These are phyloP conservation scores for Choristoneura fumiferana DNA, from an alignment of 1,140 invertebrate species.

Conservation along the genomic window DNA sequence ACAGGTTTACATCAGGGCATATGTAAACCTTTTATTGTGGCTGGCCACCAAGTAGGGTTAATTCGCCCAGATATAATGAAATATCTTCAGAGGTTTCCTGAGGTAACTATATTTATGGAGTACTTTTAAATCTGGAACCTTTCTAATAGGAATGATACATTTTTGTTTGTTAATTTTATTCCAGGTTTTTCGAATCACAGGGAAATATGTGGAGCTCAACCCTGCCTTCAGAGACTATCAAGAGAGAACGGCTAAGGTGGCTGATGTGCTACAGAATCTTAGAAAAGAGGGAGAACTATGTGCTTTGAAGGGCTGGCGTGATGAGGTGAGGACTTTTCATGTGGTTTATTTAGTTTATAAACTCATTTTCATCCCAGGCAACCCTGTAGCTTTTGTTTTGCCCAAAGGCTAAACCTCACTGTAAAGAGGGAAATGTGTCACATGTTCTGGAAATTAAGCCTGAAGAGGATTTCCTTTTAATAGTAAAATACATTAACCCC, in stretches of 20 bases:
- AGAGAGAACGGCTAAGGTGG: slow-evolving; percentile 88
- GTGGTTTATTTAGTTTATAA: too few relatives aligned
- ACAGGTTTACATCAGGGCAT: slow-evolving; percentile 85
- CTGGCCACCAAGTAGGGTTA: slow-evolving; percentile 92
- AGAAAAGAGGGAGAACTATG: slow-evolving; percentile 81
- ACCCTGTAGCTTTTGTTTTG: too few relatives aligned
- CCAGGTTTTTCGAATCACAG: slow-evolving; percentile 84
- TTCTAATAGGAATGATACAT: neutral
- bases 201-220: slow-evolving; percentile 88
- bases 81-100: slow-evolving; percentile 88
- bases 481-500: too few relatives aligned
- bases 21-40: slow-evolving; percentile 92
- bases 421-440: too few relatives aligned
- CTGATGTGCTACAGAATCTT: slow-evolving; percentile 87
- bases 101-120: slow-evolving; percentile 77
- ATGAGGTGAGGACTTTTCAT: slow-evolving; percentile 82
- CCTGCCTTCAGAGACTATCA: slow-evolving; percentile 90
- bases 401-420: too few relatives aligned
- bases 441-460: too few relatives aligned
- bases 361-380: too few relatives aligned
- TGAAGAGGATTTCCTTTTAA: too few relatives aligned
- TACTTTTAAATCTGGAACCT: neutral
- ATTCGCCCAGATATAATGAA: slow-evolving; percentile 89
- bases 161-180: slow-evolving; percentile 22
- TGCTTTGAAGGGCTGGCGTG: slow-evolving; percentile 90